Evolutionary conservation across 2,113 vertebrate species (phyloP).

Genomic region (Anarhynchus alexandrinus): DNA sequence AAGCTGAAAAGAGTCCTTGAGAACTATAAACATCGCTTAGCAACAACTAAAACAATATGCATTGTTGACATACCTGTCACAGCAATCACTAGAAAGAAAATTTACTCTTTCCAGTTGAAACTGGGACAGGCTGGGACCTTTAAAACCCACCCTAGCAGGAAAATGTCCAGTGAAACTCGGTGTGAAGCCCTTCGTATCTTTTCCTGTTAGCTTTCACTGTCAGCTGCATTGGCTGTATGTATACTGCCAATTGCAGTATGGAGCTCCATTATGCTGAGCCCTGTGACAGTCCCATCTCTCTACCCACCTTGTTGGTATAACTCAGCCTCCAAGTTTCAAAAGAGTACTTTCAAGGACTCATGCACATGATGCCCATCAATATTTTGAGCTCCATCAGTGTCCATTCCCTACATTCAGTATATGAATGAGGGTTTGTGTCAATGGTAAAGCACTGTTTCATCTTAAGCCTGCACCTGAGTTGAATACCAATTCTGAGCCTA

Average conservation of each 20-base stretch:
- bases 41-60: background rate
- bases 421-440: background rate
- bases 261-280: background rate
- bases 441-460: background rate
- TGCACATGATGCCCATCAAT: accelerated
- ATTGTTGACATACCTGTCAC: background rate
- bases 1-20: background rate
- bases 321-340: background rate
- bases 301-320: background rate
- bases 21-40: background rate
- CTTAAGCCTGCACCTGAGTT: background rate
- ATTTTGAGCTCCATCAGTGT: background rate
- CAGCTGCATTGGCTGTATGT: background rate
- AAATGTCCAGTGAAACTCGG: background rate
- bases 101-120: background rate
- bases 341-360: background rate
- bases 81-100: background rate
- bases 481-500: background rate
- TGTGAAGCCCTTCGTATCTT: background rate
- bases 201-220: background rate
- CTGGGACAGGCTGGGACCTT: background rate
- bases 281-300: background rate
- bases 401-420: background rate
- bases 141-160: background rate
- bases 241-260: background rate